phyloP scores from a whole-genome alignment of 1,140 invertebrate genomes.

The Zaprionus nigranus region DNA sequence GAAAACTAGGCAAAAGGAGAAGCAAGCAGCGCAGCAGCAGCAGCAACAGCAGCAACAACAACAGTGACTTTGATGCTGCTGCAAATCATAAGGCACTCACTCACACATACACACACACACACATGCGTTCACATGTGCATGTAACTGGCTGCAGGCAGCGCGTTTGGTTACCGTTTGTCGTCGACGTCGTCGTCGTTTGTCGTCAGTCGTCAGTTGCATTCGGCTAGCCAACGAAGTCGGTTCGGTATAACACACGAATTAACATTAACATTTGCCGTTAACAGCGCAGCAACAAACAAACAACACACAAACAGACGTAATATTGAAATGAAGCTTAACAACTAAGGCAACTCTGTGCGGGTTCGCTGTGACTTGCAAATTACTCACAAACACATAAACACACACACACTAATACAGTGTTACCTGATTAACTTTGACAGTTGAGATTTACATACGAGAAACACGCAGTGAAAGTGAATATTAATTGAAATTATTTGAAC shows the following conservation, averaged over 20 bases:
- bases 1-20: conserved; percentile 43
- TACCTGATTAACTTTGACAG: conserved; percentile 15
- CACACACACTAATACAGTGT: conserved; percentile 4
- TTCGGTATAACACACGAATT: conserved; percentile 26
- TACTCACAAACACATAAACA: conserved; percentile 10
- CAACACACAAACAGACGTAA: background rate
- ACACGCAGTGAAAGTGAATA: conserved; percentile 39
- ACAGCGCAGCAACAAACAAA: conserved; percentile 18
- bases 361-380: conserved; percentile 45
- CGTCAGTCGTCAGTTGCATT: conserved; percentile 68
- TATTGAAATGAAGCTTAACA: conserved; percentile 16
- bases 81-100: conserved; percentile 50
- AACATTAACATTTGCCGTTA: conserved; percentile 30
- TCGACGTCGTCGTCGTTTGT: conserved; percentile 20
- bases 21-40: conserved; percentile 5
- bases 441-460: conserved; percentile 13
- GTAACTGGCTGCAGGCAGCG: conserved; percentile 9
- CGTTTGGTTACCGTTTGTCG: conserved; percentile 39
- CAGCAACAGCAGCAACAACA: conserved; percentile 4
- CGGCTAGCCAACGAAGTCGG: conserved; percentile 60
- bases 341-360: conserved; percentile 20
- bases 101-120: conserved; percentile 21
- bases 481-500: background rate
- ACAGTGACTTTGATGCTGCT: conserved; percentile 24
- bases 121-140: conserved; percentile 4